phyloP scores from a whole-genome alignment of 2,797 vertebrate genomes.

The Dermochelys coriacea region DNA sequence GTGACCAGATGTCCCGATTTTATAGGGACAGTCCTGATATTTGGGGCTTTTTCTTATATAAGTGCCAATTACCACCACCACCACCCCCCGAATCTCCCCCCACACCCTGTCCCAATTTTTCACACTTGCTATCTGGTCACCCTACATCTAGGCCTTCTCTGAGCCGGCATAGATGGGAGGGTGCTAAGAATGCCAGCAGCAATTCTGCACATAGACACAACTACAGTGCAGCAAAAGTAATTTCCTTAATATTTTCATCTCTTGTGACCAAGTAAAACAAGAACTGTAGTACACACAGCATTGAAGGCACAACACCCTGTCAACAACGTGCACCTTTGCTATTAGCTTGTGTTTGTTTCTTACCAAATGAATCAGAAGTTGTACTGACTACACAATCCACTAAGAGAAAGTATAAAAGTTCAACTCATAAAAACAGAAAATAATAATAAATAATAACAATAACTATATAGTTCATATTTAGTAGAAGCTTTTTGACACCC shows the following conservation, averaged over 20 bases:
- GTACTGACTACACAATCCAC: background rate
- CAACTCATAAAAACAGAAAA: background rate
- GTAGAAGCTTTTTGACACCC: background rate
- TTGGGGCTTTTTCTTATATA: too few relatives aligned
- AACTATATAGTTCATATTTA: slow-evolving; percentile 51
- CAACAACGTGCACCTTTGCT: background rate
- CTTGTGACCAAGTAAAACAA: background rate
- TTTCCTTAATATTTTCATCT: background rate
- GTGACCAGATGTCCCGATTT: too few relatives aligned
- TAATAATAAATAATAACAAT: background rate
- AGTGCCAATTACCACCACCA: background rate
- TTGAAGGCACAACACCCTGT: background rate
- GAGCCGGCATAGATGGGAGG: background rate
- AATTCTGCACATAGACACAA: fast-evolving
- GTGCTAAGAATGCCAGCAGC: background rate
- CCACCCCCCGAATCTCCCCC: background rate
- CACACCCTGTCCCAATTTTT: background rate
- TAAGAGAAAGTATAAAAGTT: background rate
- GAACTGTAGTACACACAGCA: background rate
- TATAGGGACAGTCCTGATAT: too few relatives aligned
- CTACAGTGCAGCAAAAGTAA: fast-evolving
- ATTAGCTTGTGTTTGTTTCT: background rate
- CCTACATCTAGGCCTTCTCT: background rate
- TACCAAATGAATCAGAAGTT: background rate
- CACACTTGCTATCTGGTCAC: too few relatives aligned